A percentile compares a stretch with the other conserved stretches of the same genome.
Evolutionary conservation across 2,888 invertebrate genomes (phyloP).

Genomic region (Crioceris asparagi): DNA sequence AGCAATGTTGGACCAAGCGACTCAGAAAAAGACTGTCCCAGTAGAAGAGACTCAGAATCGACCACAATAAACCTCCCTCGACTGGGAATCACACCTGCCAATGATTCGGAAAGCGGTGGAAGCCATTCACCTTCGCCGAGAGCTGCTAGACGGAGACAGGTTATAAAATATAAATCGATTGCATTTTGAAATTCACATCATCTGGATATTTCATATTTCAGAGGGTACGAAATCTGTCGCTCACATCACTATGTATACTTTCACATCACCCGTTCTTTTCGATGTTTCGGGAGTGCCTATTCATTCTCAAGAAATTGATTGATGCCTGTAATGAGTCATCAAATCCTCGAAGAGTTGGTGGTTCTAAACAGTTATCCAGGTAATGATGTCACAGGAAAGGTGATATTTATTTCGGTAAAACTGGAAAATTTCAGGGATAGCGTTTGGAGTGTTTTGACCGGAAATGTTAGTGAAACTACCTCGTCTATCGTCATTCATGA

Average conservation of each 20-base stretch:
- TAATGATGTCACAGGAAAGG: no score
- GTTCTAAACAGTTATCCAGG: conserved; percentile 78
- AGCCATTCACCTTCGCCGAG: conserved; percentile 80
- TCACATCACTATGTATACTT: conserved; percentile 93
- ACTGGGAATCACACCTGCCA: conserved; percentile 54
- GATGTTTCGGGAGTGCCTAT: conserved; percentile 95
- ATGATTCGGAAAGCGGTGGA: conserved; percentile 81
- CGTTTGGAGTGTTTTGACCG: conserved; percentile 92
- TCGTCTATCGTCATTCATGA: conserved; percentile 89
- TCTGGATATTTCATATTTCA: conserved; percentile 34
- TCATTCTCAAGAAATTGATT: conserved; percentile 88
- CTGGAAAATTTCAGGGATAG: conserved; percentile 59
- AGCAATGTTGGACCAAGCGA: conserved; percentile 82
- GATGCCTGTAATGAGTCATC: conserved; percentile 96
- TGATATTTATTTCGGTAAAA: no score
- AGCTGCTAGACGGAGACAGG: conserved; percentile 69
- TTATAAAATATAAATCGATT: conserved; percentile 26
- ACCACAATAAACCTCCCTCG: conserved; percentile 35
- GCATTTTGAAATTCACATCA: no score
- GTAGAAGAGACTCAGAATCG: conserved; percentile 55
- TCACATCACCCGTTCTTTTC: conserved; percentile 99
- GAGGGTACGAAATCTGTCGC: conserved; percentile 80
- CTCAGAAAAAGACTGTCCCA: conserved; percentile 78
- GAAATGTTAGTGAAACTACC: conserved; percentile 66
- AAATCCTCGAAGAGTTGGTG: conserved; percentile 77